phyloP scores from a whole-genome alignment of 2,797 vertebrate genomes.

The Rhinella marina region DNA sequence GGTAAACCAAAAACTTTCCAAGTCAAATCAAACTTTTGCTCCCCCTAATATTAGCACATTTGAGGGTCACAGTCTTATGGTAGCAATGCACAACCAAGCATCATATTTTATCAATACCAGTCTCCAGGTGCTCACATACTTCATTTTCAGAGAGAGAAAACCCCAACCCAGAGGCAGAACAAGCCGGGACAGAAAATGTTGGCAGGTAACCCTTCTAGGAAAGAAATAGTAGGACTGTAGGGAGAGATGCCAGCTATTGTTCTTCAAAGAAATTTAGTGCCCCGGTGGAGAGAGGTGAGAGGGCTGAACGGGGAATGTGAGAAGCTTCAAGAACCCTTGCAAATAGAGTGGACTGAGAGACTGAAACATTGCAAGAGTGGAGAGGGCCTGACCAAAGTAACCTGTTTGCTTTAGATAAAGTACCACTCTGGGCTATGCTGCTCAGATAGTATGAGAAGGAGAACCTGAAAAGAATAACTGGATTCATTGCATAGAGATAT shows the following conservation, averaged over 20 bases:
- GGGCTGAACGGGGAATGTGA: constrained; percentile 54
- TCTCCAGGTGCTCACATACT: constrained; percentile 33
- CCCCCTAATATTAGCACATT: not conserved
- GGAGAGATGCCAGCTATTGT: constrained; percentile 57
- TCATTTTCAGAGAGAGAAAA: constrained; percentile 37
- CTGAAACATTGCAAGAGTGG: not conserved
- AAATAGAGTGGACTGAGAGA: not conserved
- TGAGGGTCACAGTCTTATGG: not conserved
- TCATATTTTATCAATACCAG: not conserved
- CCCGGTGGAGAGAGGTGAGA: constrained; percentile 37
- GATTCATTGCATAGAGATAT: not conserved
- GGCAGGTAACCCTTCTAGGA: constrained; percentile 56
- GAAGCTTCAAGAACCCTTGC: constrained; percentile 29
- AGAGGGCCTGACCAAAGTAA: not conserved
- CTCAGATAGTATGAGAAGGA: not conserved
- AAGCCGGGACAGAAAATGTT: constrained; percentile 51
- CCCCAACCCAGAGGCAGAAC: constrained; percentile 40
- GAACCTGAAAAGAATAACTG: not conserved
- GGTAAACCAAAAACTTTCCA: not conserved
- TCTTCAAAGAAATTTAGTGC: constrained; percentile 41
- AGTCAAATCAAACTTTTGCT: not conserved
- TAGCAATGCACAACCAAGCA: not conserved
- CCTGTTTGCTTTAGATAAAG: not conserved
- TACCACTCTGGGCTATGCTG: not conserved
- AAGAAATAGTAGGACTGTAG: constrained; percentile 48